A percentile compares a stretch with the other conserved stretches of the same genome.
Conservation (phyloP, 35 echinoderm and acorn worm species). For the Ophioderma brevispina region DNA sequence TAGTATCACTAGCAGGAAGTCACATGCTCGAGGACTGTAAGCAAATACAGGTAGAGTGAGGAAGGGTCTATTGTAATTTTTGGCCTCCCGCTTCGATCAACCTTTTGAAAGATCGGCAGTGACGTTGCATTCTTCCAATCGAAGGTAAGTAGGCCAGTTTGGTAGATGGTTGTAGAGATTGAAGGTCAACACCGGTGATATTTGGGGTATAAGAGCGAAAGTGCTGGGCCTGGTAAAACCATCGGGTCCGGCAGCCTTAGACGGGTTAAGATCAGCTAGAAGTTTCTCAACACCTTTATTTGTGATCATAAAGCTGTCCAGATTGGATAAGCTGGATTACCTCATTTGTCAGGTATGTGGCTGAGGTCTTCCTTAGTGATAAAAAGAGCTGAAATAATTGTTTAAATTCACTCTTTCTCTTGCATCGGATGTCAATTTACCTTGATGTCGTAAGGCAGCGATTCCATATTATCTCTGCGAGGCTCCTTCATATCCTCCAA, state of each 20-base stretch:
- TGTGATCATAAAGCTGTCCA: constrained; percentile 27
- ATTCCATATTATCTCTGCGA: constrained; percentile 20
- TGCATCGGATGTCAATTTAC: constrained; percentile 10
- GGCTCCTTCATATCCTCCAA: neutral
- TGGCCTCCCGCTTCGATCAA: too few species aligned
- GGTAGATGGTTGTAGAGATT: constrained; percentile 32
- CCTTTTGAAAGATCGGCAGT: too few species aligned
- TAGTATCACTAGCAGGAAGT: too few species aligned
- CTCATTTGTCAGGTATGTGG: neutral
- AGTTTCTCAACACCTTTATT: constrained; percentile 10
- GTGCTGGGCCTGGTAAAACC: constrained; percentile 25
- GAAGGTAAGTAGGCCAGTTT: neutral
- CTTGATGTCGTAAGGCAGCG: constrained; percentile 9
- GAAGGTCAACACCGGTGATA: constrained; percentile 22
- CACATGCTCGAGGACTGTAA: too few species aligned
- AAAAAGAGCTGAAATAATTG: constrained; percentile 39
- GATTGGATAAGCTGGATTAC: neutral
- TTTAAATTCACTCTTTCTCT: constrained; percentile 38
- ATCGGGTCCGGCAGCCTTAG: constrained; percentile 45
- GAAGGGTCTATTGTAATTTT: too few species aligned
- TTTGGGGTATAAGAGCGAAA: neutral
- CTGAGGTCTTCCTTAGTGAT: constrained; percentile 41
- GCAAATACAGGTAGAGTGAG: too few species aligned
- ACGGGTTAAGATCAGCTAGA: constrained; percentile 6
- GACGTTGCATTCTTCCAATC: constrained; percentile 40